Percentiles rank a stretch among this genome's conserved stretches.
phyloP scores from a whole-genome alignment of 2,888 invertebrate genomes.

The Spilosoma lubricipeda region DNA sequence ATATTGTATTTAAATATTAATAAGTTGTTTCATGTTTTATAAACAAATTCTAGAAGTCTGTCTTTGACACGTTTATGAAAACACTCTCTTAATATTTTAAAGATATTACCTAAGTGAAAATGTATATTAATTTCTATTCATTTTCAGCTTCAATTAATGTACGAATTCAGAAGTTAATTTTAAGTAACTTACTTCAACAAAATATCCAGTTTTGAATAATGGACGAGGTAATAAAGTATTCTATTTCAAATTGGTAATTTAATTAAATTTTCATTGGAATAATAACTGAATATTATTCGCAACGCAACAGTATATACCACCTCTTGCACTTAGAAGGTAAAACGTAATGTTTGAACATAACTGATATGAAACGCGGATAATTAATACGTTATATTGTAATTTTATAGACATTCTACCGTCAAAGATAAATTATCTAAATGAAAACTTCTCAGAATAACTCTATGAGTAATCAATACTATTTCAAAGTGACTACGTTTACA shows the following conservation, averaged over 20 bases:
- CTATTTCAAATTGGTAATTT: slow-evolving; percentile 17
- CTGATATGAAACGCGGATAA: not conserved
- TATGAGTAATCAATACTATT: not conserved
- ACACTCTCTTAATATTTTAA: not conserved
- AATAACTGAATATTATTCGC: slow-evolving; percentile 1
- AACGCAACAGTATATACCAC: no score
- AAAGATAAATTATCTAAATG: not conserved
- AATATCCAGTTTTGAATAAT: slow-evolving; percentile 38
- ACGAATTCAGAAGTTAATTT: slow-evolving; percentile 21
- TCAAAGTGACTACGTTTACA: not conserved
- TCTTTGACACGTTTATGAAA: not conserved
- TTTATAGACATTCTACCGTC: not conserved
- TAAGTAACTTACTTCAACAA: slow-evolving; percentile 20
- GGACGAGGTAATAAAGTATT: slow-evolving; percentile 21
- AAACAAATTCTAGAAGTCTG: not conserved
- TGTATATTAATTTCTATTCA: slow-evolving; percentile 16
- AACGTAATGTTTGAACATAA: not conserved
- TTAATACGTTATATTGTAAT: not conserved
- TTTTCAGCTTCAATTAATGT: slow-evolving; percentile 24
- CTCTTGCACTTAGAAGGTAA: not conserved
- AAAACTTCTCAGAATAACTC: not conserved
- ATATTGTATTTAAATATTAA: not conserved
- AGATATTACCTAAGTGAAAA: not conserved
- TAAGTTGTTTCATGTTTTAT: not conserved
- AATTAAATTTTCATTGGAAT: not conserved